Conservation (phyloP, 2,113 vertebrate genomes). For the Mesitornis unicolor region DNA sequence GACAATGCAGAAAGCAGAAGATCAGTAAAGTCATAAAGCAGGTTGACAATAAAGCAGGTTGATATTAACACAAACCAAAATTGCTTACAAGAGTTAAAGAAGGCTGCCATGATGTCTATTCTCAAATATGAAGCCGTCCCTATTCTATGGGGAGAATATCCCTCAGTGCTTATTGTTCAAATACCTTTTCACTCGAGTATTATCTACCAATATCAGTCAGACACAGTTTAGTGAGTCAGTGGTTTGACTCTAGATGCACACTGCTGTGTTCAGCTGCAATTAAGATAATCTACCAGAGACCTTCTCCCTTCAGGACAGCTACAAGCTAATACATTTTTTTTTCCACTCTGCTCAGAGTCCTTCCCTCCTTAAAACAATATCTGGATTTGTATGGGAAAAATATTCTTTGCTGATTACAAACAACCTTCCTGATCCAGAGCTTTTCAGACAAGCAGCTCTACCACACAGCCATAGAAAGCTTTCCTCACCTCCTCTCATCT, state of each 20-base stretch:
- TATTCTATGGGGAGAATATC: neutral
- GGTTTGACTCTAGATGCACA: fast-evolving
- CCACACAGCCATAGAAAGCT: neutral
- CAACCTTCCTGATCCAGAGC: neutral
- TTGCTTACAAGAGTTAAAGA: neutral
- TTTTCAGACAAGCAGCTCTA: neutral
- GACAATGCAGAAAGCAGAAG: neutral
- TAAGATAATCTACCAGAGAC: neutral
- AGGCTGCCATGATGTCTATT: neutral
- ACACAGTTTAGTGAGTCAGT: fast-evolving
- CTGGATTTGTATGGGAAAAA: neutral
- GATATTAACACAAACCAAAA: neutral
- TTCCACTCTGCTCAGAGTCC: neutral
- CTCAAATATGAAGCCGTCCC: neutral
- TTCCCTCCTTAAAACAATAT: neutral
- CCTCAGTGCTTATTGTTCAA: neutral
- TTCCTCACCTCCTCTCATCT: neutral
- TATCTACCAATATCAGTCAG: neutral
- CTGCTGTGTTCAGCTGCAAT: neutral
- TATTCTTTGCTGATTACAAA: neutral
- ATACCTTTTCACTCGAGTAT: neutral
- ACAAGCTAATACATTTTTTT: neutral
- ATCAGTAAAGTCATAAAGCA: neutral
- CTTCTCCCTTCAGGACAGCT: neutral
- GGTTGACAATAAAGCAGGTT: fast-evolving